A percentile compares a stretch with the other conserved stretches of the same genome.
phyloP scores from a whole-genome alignment of 2,113 vertebrate species.

The Seriola rivoliana region DNA sequence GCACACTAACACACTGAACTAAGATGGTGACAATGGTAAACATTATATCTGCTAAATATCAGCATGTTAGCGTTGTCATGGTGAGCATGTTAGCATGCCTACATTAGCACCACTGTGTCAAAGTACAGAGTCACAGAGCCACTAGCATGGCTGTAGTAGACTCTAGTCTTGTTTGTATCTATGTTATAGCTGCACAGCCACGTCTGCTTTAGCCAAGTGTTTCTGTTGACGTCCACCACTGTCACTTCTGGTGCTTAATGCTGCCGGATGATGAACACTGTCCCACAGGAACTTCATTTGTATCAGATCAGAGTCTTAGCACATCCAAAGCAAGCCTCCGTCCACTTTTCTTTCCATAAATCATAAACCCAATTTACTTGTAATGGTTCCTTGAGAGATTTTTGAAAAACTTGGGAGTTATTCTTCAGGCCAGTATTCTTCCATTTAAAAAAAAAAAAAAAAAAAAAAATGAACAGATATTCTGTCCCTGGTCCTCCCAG shows the following conservation, averaged over 20 bases:
- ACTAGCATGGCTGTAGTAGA: background rate
- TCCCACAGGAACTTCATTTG: background rate
- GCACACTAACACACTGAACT: background rate
- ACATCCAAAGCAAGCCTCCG: background rate
- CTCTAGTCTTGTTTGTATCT: background rate
- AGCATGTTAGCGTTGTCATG: background rate
- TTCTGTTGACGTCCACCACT: conserved; percentile 3
- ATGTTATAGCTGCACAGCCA: background rate
- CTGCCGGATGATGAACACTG: background rate
- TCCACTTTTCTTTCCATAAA: background rate
- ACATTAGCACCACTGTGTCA: background rate
- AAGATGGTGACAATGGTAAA: background rate
- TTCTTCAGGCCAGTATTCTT: conserved; percentile 30
- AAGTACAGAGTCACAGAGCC: background rate
- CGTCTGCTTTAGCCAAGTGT: conserved; percentile 11
- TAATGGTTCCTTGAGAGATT: background rate
- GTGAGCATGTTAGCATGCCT: background rate
- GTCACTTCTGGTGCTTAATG: background rate
- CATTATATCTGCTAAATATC: background rate
- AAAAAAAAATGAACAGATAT: background rate
- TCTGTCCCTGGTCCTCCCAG: background rate
- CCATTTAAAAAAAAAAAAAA: background rate
- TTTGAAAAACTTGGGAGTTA: background rate
- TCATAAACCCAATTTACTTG: background rate
- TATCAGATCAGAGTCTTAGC: conserved; percentile 18